Base-by-base conservation (phyloP, 2,888 invertebrate species). In the Drosophila hamatofila region DNA sequence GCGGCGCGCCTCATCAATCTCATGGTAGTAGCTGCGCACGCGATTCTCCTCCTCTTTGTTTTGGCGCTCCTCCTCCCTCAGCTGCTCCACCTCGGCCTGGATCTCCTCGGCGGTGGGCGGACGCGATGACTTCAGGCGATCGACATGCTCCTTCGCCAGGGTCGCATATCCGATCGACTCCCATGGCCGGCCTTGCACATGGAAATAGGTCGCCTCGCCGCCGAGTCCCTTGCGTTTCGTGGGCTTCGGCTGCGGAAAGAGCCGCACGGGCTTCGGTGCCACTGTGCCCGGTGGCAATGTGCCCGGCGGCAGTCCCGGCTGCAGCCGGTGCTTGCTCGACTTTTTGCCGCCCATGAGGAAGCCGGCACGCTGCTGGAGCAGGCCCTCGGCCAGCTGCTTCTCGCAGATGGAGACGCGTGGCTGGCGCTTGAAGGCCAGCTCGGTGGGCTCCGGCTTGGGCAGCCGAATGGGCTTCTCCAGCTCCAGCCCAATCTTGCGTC, bases 131-230 rank as follows among this genome's bases (percentile, higher is more conserved):
- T 71, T 65, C 85, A 89, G 72, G 12, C 85, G 76, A 0, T 82
- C 83, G 12, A 89, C 63, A 1, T 87, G 80, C 1, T 37, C 41
- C 27, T 76, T 70, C 0, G 59, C n/a, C 5, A 89, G 54, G n/a
- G 71, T 52, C 2, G 82, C 88, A n/a, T 54, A 88, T 0, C 89
- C 89, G 35, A 70, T 72, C 3, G 89, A 80, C 11, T 84, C 72
- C 88, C 89, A 89, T 0, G 89, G 75, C 41, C 63, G 80, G 2
- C 86, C 89, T 14, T 77, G 56, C 16, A 78, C 63, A 65, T 78
- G 80, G 18, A 86, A 86, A 21, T 79, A 85, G 5, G 85, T 89
- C 3, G 88, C 82, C 30, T 87, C 82, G 37, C 80, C 80, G 16
- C 74, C 72, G 7, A 16, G 0, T 1, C 77, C 77, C 21, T 46